These are phyloP conservation scores for Lerema accius DNA, from an alignment of 1,140 invertebrate species.

Conservation along the genomic window DNA sequence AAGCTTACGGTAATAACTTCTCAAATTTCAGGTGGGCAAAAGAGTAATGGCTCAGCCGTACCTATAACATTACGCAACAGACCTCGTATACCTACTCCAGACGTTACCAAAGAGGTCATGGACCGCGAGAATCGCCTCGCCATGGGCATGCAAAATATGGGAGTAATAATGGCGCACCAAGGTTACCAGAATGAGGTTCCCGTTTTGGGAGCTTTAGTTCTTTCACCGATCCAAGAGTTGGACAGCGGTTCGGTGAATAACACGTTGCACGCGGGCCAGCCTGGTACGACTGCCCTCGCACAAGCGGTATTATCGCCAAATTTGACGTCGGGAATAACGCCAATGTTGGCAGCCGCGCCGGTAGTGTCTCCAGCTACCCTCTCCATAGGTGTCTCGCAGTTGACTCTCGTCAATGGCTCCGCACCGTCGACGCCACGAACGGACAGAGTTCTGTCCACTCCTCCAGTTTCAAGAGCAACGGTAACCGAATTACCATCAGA, in stretches of 20 bases:
- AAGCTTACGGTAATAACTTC: not conserved
- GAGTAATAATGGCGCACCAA: slow-evolving; percentile 86
- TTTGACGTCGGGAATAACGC: slow-evolving; percentile 82
- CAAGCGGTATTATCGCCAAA: slow-evolving; percentile 87
- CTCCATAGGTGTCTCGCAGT: slow-evolving; percentile 74
- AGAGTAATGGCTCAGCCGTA: slow-evolving; percentile 86
- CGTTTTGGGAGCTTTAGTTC: slow-evolving; percentile 87
- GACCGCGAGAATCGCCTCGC: slow-evolving; percentile 87
- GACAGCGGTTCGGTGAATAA: slow-evolving; percentile 88
- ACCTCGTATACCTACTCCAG: slow-evolving; percentile 93
- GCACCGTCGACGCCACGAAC: slow-evolving; percentile 68
- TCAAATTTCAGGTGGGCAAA: slow-evolving; percentile 83
- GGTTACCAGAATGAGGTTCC: slow-evolving; percentile 86
- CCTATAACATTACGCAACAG: slow-evolving; percentile 88
- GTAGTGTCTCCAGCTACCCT: slow-evolving; percentile 80
- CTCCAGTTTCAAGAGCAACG: slow-evolving; percentile 55
- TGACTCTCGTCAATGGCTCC: slow-evolving; percentile 71
- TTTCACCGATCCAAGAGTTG: slow-evolving; percentile 90
- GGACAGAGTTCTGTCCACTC: slow-evolving; percentile 52
- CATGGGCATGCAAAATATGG: slow-evolving; percentile 82
- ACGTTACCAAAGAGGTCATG: slow-evolving; percentile 90
- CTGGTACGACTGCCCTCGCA: slow-evolving; percentile 87
- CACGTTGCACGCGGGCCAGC: slow-evolving; percentile 86
- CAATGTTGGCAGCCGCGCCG: slow-evolving; percentile 83
- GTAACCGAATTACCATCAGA: slow-evolving; percentile 67